Base-by-base conservation (phyloP, 37 sponge, comb jelly and placozoan species). In the Dysidea cf. avara region DNA sequence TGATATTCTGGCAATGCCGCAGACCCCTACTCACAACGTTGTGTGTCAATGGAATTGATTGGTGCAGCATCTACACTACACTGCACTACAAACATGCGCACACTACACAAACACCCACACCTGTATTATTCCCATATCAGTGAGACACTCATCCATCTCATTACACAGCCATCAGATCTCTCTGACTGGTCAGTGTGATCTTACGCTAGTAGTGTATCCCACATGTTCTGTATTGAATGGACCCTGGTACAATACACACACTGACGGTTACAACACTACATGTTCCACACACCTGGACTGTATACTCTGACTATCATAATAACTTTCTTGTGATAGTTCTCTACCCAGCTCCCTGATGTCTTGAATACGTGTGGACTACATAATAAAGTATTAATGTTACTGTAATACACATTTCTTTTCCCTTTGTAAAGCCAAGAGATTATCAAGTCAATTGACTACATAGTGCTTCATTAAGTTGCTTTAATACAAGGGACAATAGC, bases 61-160 rank as follows among this genome's bases (percentile, higher is more conserved):
- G n/a, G n/a, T n/a, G n/a, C n/a, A n/a, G n/a, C n/a, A n/a, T n/a
- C n/a, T n/a, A n/a, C n/a, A n/a, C n/a, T n/a, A n/a, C n/a, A n/a
- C n/a, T n/a, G n/a, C n/a, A n/a, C n/a, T 48, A 68, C 69, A 68
- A 25, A 68, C 69, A 48, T 48, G 46, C 56, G 35, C 56, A 71
- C 72, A 6, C n/a, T n/a, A n/a, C n/a, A 9, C 21, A 25, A 6
- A 7, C 28, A 51, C 17, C 6, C 64, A 39, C 20, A 90, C 91
- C 72, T 91, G 75, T 34, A 80, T 69, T 48, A 81, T 81, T 48
- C 73, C 56, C 84, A 95, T 87, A 7, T 75, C 88, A 26, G 66
- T 55, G 17, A 84, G 64, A 71, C 88, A 86, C 55, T 80, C 83
- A 33, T 91, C 87, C 88, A 95, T 90, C 76, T 95, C 92, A 43